Percentiles rank a stretch among this genome's conserved stretches.
Conservation (phyloP, 2,888 invertebrate species). For the Eupeodes luniger region DNA sequence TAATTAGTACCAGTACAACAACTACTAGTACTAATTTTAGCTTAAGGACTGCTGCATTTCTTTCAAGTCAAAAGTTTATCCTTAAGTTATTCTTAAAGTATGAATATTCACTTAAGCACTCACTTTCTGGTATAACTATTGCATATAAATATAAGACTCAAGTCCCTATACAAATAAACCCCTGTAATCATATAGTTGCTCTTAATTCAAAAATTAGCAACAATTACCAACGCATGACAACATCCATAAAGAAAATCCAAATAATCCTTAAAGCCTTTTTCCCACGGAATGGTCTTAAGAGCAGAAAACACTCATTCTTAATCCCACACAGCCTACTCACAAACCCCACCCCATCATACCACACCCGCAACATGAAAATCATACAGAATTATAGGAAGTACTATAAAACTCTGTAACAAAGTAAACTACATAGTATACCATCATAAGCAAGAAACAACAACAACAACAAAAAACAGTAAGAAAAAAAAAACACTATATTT, state of each 20-base stretch:
- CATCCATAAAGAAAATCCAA: slow-evolving; percentile 34
- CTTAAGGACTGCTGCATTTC: no score
- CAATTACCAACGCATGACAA: slow-evolving; percentile 45
- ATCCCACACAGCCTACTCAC: slow-evolving; percentile 26
- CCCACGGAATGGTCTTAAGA: slow-evolving; percentile 37
- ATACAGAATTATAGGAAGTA: background rate
- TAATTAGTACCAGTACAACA: no score
- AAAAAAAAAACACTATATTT: slow-evolving; percentile 30
- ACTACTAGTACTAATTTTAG: no score
- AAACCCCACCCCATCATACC: background rate
- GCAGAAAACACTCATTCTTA: slow-evolving; percentile 31
- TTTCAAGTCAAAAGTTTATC: no score
- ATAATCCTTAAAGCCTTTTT: slow-evolving; percentile 52
- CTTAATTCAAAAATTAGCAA: slow-evolving; percentile 37
- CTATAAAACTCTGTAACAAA: background rate
- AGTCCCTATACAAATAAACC: background rate
- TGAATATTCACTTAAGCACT: no score
- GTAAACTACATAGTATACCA: slow-evolving; percentile 9
- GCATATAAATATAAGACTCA: slow-evolving; percentile 5
- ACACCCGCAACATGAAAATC: background rate
- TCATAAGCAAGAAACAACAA: background rate
- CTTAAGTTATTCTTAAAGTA: background rate
- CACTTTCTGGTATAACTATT: background rate
- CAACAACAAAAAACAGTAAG: background rate
- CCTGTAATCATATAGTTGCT: no score